These are phyloP conservation scores for Acheta domesticus DNA, from an alignment of 2,888 invertebrate genomes.

Conservation along the genomic window DNA sequence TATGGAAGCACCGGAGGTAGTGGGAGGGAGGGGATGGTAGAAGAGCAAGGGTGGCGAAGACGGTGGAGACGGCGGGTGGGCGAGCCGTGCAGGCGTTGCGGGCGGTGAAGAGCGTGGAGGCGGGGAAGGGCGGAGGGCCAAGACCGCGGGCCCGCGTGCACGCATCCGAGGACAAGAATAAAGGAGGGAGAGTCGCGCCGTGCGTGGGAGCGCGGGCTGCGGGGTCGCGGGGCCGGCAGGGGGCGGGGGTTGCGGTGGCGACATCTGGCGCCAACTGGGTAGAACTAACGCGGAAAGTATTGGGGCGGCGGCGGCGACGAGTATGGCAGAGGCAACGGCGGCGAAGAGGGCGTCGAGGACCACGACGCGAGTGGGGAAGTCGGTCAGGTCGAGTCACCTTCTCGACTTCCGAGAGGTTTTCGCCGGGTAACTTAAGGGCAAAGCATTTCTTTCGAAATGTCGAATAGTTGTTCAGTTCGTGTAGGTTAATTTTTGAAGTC, in stretches of 20 bases:
- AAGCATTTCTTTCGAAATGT: too few relatives aligned
- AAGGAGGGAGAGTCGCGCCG: neutral
- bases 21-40: too few relatives aligned
- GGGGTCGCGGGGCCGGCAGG: neutral
- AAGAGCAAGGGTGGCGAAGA: too few relatives aligned
- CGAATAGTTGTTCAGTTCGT: too few relatives aligned
- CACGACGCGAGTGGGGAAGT: neutral
- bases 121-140: neutral
- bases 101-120: neutral
- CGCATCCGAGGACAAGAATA: neutral
- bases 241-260: neutral
- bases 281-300: constrained; percentile 18
- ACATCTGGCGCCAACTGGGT: neutral
- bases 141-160: neutral
- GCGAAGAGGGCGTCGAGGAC: neutral
- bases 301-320: neutral
- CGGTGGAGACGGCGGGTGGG: too few relatives aligned
- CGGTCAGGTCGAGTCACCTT: neutral
- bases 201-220: neutral
- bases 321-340: neutral
- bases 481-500: too few relatives aligned
- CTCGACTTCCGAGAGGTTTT: too few relatives aligned
- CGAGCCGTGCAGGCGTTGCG: neutral
- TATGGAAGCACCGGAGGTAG: too few relatives aligned
- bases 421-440: too few relatives aligned